These are phyloP conservation scores for Argentina silus DNA, from an alignment of 2,797 vertebrate species.

Conservation along the genomic window DNA sequence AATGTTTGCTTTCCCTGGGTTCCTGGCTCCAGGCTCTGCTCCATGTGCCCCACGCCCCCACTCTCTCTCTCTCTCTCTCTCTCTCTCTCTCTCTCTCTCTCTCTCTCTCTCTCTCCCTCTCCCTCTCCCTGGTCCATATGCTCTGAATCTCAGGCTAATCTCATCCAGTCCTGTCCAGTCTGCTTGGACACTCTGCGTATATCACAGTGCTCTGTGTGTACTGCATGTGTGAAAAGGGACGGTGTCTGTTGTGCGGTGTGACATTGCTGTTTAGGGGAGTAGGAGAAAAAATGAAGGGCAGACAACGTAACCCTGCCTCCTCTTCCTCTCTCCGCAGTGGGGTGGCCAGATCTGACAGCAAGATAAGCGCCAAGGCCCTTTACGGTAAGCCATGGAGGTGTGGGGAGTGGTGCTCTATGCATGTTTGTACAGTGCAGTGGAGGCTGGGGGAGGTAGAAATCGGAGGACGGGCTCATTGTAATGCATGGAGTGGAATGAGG, in stretches of 20 bases:
- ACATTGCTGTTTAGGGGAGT: constrained; percentile 32
- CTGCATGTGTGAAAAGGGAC: constrained; percentile 17
- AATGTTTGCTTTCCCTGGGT: constrained; percentile 77
- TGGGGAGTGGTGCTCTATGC: not conserved
- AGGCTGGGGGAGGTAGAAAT: too few relatives aligned
- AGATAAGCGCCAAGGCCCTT: constrained; percentile 83
- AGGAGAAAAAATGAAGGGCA: constrained; percentile 72
- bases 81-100: constrained; percentile 13
- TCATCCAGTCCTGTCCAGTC: constrained; percentile 54
- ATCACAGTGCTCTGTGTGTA: constrained; percentile 26
- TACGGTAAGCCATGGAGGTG: constrained; percentile 74
- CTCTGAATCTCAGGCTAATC: constrained; percentile 71
- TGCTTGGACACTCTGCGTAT: constrained; percentile 19
- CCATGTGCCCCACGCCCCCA: constrained; percentile 19
- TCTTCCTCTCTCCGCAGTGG: constrained; percentile 78
- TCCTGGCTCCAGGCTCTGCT: constrained; percentile 57
- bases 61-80: constrained; percentile 24
- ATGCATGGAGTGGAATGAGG: too few relatives aligned
- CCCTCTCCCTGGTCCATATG: constrained; percentile 65
- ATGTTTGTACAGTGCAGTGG: constrained; percentile 7
- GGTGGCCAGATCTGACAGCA: constrained; percentile 82
- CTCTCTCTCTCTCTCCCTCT: constrained; percentile 4
- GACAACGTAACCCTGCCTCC: constrained; percentile 63
- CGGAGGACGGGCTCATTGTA: too few relatives aligned
- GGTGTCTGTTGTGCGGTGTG: constrained; percentile 30